Base-by-base conservation (phyloP, 2,113 vertebrate genomes). In the Amazona guildingii region DNA sequence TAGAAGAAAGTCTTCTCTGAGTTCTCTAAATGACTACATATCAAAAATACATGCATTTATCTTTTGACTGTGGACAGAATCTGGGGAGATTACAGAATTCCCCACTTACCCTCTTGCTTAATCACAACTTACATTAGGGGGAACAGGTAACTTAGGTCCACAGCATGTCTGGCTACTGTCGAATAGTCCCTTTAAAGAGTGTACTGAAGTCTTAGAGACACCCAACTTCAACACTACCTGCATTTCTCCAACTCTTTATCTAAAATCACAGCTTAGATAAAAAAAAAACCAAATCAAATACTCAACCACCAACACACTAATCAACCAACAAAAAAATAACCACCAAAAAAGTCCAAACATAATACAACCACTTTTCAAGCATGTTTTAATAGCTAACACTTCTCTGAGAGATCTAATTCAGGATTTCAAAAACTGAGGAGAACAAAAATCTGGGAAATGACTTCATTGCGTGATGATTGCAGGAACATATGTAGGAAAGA, bases 401-500 rank as follows among this genome's bases (percentile, higher is more conserved):
- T 90, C 63, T 18, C 21, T 33, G 37, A 0, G 1, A 82, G 49
- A 74, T 49, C 74, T 49, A 92, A 83, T 43, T 84, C 64, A 67
- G 49, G 49, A 70, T 78, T 83, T 77, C 49, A 85, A 83, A 93
- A 90, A 55, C 75, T 11, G 10, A 94, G 63, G 59, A 68, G 5
- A 35, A 41, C 14, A 86, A 88, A 90, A 88, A 94, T 51, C 59
- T 92, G 83, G 83, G 91, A 94, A 95, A 81, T 78, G 0, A 86
- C 72, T 93, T 96, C 83, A 86, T 12, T 59, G 59, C 18, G 91
- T 82, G 91, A 92, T 95, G 92, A 96, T 37, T 95, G 81, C 77
- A 78, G 73, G 83, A 96, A 94, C 95, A 95, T 17, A 43, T 94
- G 94, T 96, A 95, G 81, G 64, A 51, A 87, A 86, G 83, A 94